Evolutionary conservation across 2,113 vertebrate genomes (phyloP), one percentile per base, ranked within the genome.

Genomic region (Takifugu bimaculatus): DNA sequence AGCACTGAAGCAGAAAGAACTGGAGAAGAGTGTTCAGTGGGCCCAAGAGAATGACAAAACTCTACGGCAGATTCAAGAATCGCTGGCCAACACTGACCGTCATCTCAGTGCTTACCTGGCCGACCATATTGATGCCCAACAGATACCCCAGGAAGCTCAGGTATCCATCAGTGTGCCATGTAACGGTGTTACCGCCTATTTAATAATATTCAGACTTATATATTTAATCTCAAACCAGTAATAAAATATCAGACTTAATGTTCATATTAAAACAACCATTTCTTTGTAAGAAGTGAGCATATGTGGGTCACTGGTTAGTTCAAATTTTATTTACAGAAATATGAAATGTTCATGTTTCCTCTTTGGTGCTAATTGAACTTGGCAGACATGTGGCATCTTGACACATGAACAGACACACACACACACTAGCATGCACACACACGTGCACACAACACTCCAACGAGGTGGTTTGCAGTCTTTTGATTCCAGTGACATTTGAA

Each of bases 141-240:
- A 98, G 77, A 92, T 97, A 68, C 96, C 96, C 20, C 95, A 98
- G 88, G 95, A 98, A 85, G 92, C 97, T 27, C 96, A 94, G 93
- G 97, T 96, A 70, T 13, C 39, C 25, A 3, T 49, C 12, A 11
- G 39, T 6, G 44, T 42, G 52, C 14, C 10, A 20, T 20, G 20
- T 20, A 20, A 20, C 20, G 20, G 20, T 20, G 29, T 12, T 13
- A 29, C 29, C 4, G 7, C 5, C 29, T 32, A 32, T 32, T 32
- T 32, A 32, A 32, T 4, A 32, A 6, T 39, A 9, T 39, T 10
- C 11, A 11, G 35, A 39, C 11, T 6, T 39, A 39, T 3, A 32
- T 39, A 39, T 39, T 39, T 39, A 39, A 39, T 39, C 35, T 39
- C 35, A 6, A 39, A 39, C 7, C 11, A 10, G 35, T 11, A 39